A percentile compares a stretch with the other conserved stretches of the same genome.
These are phyloP conservation scores for Papilio xuthus DNA, from an alignment of 1,140 invertebrate species.

Conservation along the genomic window DNA sequence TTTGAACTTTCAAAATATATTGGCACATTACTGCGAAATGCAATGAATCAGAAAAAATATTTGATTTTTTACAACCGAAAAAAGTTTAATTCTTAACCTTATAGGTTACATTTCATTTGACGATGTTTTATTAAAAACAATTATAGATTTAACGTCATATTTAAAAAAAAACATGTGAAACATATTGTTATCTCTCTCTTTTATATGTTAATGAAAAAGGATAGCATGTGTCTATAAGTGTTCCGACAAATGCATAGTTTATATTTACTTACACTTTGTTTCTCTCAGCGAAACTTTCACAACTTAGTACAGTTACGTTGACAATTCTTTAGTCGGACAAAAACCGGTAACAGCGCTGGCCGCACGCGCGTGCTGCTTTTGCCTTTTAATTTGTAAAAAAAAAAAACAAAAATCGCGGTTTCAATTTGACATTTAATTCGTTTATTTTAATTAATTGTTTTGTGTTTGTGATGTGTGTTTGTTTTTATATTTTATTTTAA, in stretches of 20 bases:
- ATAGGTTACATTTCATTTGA: neutral
- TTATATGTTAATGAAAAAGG: too few species aligned
- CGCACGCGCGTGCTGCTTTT: neutral
- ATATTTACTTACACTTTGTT: neutral
- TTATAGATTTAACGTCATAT: too few species aligned
- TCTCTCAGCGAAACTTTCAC: conserved; percentile 12
- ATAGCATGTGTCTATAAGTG: too few species aligned
- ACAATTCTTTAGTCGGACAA: conserved; percentile 17
- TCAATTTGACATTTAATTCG: conserved; percentile 4
- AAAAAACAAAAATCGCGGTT: conserved; percentile 4
- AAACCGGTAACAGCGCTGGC: conserved; percentile 23
- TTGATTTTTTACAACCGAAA: too few species aligned
- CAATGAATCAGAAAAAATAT: neutral
- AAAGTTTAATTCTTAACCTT: too few species aligned
- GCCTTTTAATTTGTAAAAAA: neutral
- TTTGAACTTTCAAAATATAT: neutral
- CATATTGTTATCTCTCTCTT: too few species aligned
- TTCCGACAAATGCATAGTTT: too few species aligned
- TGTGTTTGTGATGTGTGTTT: conserved; percentile 24
- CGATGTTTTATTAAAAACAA: too few species aligned
- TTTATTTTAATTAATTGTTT: conserved; percentile 3
- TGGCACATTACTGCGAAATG: neutral
- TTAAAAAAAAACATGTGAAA: too few species aligned
- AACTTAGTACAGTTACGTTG: conserved; percentile 21
- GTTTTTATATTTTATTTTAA: conserved; percentile 7